phyloP scores from a whole-genome alignment of 92 coral and sea anemone genomes.

The Muricea muricata region DNA sequence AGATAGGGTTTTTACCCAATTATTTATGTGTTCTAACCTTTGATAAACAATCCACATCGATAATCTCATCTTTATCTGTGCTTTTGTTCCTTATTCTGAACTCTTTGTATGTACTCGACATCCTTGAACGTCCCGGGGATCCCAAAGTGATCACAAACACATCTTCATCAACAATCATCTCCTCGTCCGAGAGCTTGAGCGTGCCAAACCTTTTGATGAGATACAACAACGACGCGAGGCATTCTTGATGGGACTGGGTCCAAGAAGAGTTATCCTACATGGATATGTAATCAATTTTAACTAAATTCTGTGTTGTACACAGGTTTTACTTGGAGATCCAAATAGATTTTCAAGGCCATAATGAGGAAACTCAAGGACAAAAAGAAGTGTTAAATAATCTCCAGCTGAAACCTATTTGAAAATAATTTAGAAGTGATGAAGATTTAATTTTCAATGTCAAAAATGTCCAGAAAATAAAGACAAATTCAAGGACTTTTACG shows the following conservation, averaged over 20 bases:
- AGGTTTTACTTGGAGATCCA: no score
- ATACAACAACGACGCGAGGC: constrained; percentile 85
- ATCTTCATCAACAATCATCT: constrained; percentile 72
- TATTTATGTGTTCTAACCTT: constrained; percentile 48
- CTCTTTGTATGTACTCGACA: constrained; percentile 71
- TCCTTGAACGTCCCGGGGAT: constrained; percentile 64
- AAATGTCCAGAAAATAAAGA: no score
- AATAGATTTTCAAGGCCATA: no score
- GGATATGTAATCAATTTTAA: no score
- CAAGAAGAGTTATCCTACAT: constrained; percentile 57
- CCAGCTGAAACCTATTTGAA: no score
- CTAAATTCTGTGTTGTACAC: no score
- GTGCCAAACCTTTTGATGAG: constrained; percentile 95
- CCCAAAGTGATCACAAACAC: constrained; percentile 69
- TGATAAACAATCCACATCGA: constrained; percentile 90
- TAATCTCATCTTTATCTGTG: constrained; percentile 92
- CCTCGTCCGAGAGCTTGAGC: constrained; percentile 71
- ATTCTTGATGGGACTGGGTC: constrained; percentile 98
- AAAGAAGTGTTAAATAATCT: no score
- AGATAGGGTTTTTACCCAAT: no score
- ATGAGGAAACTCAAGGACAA: no score
- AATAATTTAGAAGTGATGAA: no score
- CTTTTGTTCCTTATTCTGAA: constrained; percentile 94
- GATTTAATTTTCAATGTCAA: no score
- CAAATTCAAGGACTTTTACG: no score